Evolutionary conservation across 2,113 vertebrate genomes (phyloP), one percentile per base, ranked within the genome.

Genomic region (Sialia sialis): DNA sequence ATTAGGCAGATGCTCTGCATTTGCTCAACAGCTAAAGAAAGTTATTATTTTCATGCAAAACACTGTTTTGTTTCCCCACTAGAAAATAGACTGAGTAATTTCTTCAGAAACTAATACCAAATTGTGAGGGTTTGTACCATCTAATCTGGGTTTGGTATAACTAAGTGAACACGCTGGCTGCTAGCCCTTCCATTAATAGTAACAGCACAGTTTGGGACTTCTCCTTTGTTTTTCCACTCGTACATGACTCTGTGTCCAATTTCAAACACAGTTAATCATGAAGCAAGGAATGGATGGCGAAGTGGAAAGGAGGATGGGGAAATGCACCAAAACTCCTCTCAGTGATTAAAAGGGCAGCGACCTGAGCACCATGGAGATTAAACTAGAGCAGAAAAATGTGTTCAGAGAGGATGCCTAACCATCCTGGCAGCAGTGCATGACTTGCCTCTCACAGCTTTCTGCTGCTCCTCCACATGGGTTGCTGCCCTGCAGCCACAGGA

Each of bases 351-450:
- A 51, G 10, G 38, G 15, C 39, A 62, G 56, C 25, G 38, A 68
- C 44, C 18, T 46, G 22, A 55, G 36, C 36, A 78, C 22, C 17
- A 66, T 14, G 7, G 25, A 83, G n/a, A 39, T 16, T 75, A 44
- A 70, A 38, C 0, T 43, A 32, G 11, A 48, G 22, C 56, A 93
- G 23, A 51, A 36, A 43, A 74, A 67, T 16, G 3, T 2, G 4
- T 44, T 73, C 30, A 30, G 32, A 79, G 54, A 48, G n/a, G 49
- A 48, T 44, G 23, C 58, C 30, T 16, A 3, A 10, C 43, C 26
- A 17, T 13, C 13, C 19, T 1, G 1, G 43, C 34, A 58, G 46
- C 8, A 6, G 30, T 1, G 2, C 13, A 8, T 0, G 0, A 7
- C 48, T 32, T 34, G 8, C 34, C 27, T 39, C 30, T 60, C 32